A percentile compares a stretch with the other conserved stretches of the same genome.
Conservation (phyloP, 2,797 vertebrate genomes). For the Danionella dracula region DNA sequence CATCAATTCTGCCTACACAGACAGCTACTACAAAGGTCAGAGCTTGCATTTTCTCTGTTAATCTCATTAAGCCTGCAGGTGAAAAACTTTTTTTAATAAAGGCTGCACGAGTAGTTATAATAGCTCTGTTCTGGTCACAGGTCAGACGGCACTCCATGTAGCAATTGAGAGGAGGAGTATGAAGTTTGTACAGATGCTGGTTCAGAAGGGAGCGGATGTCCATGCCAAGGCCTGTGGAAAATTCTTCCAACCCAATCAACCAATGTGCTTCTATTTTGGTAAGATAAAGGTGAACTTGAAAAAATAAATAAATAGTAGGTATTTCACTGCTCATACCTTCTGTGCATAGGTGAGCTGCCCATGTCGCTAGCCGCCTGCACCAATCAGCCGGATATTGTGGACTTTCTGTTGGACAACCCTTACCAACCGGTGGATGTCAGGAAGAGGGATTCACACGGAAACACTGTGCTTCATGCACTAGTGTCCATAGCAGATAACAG, state of each 20-base stretch:
- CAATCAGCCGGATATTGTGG: conserved; percentile 86
- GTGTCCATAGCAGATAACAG: conserved; percentile 86
- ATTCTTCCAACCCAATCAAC: conserved; percentile 85
- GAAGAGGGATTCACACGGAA: conserved; percentile 78
- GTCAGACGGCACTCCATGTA: conserved; percentile 91
- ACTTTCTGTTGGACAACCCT: conserved; percentile 82
- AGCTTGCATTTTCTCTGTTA: background rate
- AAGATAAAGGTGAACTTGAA: conserved; percentile 42
- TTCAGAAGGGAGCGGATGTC: conserved; percentile 84
- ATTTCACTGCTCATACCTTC: no score
- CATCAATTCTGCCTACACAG: conserved; percentile 81
- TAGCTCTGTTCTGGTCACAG: conserved; percentile 53
- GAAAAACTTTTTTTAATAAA: background rate
- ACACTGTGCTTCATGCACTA: conserved; percentile 87
- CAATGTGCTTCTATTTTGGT: conserved; percentile 92
- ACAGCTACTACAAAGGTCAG: conserved; percentile 84
- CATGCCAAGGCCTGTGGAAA: conserved; percentile 83
- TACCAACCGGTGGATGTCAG: conserved; percentile 65
- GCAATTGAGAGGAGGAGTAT: conserved; percentile 90
- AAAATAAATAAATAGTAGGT: no score
- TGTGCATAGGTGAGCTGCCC: conserved; percentile 81
- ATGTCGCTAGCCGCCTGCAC: conserved; percentile 92
- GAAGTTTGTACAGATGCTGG: conserved; percentile 75
- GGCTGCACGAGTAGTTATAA: background rate
- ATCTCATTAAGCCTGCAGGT: background rate